Evolutionary conservation across 2,888 invertebrate species (phyloP).

Genomic region (Eupithecia tripunctaria): DNA sequence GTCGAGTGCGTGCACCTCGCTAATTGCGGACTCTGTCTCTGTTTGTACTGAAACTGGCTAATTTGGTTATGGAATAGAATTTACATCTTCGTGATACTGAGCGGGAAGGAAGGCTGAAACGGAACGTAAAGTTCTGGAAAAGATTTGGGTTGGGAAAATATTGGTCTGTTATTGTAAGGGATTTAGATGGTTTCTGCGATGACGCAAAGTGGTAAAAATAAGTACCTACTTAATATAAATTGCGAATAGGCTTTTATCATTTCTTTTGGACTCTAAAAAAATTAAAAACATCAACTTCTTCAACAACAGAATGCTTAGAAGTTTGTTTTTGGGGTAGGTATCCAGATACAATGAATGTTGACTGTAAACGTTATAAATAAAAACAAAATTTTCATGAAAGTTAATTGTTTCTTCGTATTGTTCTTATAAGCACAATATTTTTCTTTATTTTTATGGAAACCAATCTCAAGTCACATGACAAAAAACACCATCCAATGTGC

Average conservation of each 20-base stretch:
- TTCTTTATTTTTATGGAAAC: neutral
- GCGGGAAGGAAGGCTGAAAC: neutral
- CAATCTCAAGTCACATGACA: neutral
- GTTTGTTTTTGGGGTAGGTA: too few species aligned
- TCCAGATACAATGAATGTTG: too few species aligned
- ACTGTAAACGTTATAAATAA: too few species aligned
- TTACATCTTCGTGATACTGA: conserved; percentile 25
- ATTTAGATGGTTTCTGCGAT: neutral
- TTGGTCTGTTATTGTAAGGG: neutral
- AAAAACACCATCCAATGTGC: too few species aligned
- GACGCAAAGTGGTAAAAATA: neutral
- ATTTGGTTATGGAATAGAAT: conserved; percentile 29
- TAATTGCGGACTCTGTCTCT: conserved; percentile 34
- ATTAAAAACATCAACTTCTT: neutral
- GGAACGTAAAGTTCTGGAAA: neutral
- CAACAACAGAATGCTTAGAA: neutral
- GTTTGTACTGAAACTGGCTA: conserved; percentile 23
- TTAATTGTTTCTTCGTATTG: too few species aligned
- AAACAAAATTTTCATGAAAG: too few species aligned
- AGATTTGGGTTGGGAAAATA: neutral
- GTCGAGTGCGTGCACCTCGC: conserved; percentile 19
- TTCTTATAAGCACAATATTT: too few species aligned
- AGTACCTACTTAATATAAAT: neutral
- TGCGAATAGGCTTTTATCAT: neutral
- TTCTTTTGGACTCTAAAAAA: neutral